phyloP scores from a whole-genome alignment of 2,113 vertebrate species.

The Pelusios castaneus region DNA sequence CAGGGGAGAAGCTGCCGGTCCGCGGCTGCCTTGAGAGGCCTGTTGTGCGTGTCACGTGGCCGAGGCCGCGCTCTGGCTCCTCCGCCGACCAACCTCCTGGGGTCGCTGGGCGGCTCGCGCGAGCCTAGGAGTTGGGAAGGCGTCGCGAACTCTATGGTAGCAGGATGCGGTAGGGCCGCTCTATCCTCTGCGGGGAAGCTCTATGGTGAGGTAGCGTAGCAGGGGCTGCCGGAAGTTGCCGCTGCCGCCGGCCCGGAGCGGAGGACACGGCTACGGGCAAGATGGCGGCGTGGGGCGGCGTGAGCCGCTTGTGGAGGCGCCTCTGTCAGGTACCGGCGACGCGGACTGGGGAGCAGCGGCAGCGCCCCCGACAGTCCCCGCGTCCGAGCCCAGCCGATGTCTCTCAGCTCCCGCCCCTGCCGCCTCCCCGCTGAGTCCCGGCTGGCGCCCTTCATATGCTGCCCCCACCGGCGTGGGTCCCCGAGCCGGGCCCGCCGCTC shows the following conservation, averaged over 20 bases:
- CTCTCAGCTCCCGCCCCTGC: too few relatives aligned
- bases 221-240: not conserved
- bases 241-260: not conserved
- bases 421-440: too few relatives aligned
- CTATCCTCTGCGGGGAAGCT: not conserved
- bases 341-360: not conserved
- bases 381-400: too few relatives aligned
- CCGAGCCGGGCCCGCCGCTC: too few relatives aligned
- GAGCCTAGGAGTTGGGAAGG: not conserved
- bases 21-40: too few relatives aligned
- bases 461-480: too few relatives aligned
- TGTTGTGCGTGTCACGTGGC: not conserved
- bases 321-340: conserved; percentile 59
- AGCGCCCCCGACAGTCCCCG: too few relatives aligned
- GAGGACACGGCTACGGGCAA: not conserved
- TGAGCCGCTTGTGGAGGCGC: not conserved
- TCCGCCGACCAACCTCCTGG: not conserved
- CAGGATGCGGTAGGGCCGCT: rapidly evolving
- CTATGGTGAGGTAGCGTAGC: too few relatives aligned
- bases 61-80: too few relatives aligned
- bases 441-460: too few relatives aligned
- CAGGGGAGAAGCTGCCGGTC: too few relatives aligned
- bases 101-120: too few relatives aligned
- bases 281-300: conserved; percentile 57
- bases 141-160: not conserved